A percentile compares a stretch with the other conserved stretches of the same genome.
phyloP scores from a whole-genome alignment of 2,888 invertebrate species.

The Ceraclea dissimilis region DNA sequence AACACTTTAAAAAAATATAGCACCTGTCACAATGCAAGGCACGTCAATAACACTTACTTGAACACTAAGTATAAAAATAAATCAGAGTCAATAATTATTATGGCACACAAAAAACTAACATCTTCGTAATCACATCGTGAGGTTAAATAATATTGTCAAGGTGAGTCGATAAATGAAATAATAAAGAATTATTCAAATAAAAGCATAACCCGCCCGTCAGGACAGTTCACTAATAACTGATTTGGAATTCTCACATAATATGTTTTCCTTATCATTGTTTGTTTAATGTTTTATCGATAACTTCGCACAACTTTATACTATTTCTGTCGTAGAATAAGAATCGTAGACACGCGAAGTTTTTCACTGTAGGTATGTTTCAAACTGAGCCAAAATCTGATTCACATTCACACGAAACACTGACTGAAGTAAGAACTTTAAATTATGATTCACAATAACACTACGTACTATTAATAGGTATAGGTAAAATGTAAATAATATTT shows the following conservation, averaged over 20 bases:
- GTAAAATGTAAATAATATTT: not conserved
- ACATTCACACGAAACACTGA: not conserved
- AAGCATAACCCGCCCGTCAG: not conserved
- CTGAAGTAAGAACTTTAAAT: too few relatives aligned
- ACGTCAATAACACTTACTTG: too few relatives aligned
- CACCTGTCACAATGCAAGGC: too few relatives aligned
- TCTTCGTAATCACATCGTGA: not conserved
- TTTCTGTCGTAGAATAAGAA: not conserved
- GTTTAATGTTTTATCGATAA: slow-evolving; percentile 24
- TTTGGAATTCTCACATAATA: not conserved
- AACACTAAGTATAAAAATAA: too few relatives aligned
- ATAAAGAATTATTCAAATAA: not conserved
- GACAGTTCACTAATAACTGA: not conserved
- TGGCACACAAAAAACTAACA: not conserved
- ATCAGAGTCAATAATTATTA: not conserved
- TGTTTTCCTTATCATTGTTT: slow-evolving; percentile 21
- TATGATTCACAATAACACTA: too few relatives aligned
- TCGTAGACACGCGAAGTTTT: slow-evolving; percentile 12
- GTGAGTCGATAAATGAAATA: not conserved
- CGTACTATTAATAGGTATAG: too few relatives aligned
- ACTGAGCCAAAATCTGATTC: not conserved
- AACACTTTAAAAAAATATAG: too few relatives aligned
- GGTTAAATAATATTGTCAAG: not conserved
- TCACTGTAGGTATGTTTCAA: not conserved
- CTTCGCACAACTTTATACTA: not conserved